Percentiles rank a stretch among this genome's conserved stretches.
These are phyloP conservation scores for Drosophila nikananu DNA, from an alignment of 1,140 invertebrate species.

Conservation along the genomic window DNA sequence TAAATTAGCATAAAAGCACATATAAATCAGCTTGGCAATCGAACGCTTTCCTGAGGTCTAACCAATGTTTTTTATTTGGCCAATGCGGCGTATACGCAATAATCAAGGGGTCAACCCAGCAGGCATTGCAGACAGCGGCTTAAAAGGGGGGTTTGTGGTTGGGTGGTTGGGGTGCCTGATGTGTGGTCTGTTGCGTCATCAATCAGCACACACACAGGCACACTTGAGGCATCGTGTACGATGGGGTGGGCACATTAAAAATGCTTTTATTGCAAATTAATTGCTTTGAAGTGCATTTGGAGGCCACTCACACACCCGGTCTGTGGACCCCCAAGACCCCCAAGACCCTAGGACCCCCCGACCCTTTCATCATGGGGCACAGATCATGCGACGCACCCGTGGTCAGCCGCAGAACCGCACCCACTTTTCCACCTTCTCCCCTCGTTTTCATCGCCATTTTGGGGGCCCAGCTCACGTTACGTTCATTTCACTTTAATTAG, in stretches of 20 bases:
- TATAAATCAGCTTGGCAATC: neutral
- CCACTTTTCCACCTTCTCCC: neutral
- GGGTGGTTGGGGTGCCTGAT: neutral
- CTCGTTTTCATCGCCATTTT: conserved; percentile 37
- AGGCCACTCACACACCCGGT: conserved; percentile 33
- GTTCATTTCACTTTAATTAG: conserved; percentile 68
- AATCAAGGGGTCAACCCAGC: conserved; percentile 31
- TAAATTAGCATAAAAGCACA: neutral
- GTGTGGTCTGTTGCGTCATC: conserved; percentile 50
- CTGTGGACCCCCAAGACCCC: conserved; percentile 1
- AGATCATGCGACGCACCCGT: conserved; percentile 67
- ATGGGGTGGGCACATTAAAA: conserved; percentile 53
- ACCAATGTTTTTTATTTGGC: neutral
- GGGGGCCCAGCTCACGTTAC: conserved; percentile 31
- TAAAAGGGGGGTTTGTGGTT: neutral
- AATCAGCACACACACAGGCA: conserved; percentile 36
- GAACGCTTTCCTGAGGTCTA: neutral
- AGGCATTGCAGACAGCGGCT: neutral
- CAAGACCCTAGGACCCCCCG: neutral
- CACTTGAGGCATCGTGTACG: neutral
- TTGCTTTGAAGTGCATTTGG: conserved; percentile 74
- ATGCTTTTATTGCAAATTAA: conserved; percentile 81
- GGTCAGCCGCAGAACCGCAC: conserved; percentile 29
- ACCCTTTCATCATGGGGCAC: conserved; percentile 10
- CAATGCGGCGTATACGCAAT: conserved; percentile 43